Evolutionary conservation across 2,113 vertebrate species (phyloP).

Genomic region (Merops nubicus): DNA sequence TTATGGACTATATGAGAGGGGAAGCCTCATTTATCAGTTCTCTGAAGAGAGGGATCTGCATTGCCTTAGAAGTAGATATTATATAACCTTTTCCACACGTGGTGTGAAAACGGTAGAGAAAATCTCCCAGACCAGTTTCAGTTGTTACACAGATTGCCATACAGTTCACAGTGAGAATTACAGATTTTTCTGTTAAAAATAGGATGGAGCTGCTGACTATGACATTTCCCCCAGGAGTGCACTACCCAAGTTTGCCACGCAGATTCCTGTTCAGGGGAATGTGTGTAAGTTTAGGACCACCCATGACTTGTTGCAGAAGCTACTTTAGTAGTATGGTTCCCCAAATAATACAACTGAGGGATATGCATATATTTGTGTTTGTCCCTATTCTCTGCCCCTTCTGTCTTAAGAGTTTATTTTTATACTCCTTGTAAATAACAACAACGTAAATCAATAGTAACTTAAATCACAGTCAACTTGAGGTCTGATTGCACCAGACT

Average conservation of each 20-base stretch:
- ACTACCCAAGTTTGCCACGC: not conserved
- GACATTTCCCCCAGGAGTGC: not conserved
- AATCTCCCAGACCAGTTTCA: not conserved
- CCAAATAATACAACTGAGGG: not conserved
- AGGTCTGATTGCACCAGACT: not conserved
- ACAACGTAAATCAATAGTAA: not conserved
- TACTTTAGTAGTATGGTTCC: not conserved
- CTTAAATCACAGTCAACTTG: not conserved
- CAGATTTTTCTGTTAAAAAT: not conserved
- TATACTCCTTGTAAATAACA: not conserved
- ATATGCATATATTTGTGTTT: fast-evolving
- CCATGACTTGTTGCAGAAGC: not conserved
- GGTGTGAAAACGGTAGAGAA: not conserved
- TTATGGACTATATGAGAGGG: not conserved
- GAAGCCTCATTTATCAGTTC: not conserved
- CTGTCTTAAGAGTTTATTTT: not conserved
- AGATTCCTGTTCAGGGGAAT: not conserved
- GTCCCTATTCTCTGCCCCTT: not conserved
- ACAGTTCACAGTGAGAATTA: not conserved
- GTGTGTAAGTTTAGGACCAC: not conserved
- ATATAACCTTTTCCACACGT: fast-evolving
- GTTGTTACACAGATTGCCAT: not conserved
- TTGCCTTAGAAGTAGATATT: not conserved
- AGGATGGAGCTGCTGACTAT: not conserved
- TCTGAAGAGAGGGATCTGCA: not conserved